phyloP scores from a whole-genome alignment of 2,797 vertebrate genomes.

The Hoplostethus atlanticus region DNA sequence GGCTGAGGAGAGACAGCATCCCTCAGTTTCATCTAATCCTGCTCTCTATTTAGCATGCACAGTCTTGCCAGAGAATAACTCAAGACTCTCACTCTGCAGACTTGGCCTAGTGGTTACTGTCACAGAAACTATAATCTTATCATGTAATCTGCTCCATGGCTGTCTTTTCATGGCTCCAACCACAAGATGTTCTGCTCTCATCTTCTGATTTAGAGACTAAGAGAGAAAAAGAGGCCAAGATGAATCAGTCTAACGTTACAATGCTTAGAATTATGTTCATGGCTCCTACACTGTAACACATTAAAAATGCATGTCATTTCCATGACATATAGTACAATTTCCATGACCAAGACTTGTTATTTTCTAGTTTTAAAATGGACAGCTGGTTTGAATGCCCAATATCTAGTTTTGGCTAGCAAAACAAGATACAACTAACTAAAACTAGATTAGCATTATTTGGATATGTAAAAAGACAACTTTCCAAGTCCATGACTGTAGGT shows the following conservation, averaged over 20 bases:
- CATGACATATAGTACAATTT: no score
- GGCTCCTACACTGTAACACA: neutral
- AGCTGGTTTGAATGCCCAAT: no score
- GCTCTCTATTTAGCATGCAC: constrained; percentile 37
- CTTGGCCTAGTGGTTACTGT: constrained; percentile 26
- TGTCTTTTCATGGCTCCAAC: constrained; percentile 22
- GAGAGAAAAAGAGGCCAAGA: neutral
- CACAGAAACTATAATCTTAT: constrained; percentile 57
- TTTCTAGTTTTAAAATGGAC: no score
- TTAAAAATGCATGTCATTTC: no score
- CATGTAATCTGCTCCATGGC: constrained; percentile 24
- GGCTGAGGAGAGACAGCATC: constrained; percentile 11
- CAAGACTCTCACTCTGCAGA: neutral
- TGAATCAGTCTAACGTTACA: neutral
- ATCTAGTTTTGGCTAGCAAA: no score
- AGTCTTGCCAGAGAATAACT: constrained; percentile 21
- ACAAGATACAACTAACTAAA: no score
- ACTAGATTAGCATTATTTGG: no score
- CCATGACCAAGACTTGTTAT: no score
- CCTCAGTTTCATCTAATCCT: constrained; percentile 27
- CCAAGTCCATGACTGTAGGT: neutral
- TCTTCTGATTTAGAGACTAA: neutral
- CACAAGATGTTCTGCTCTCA: neutral
- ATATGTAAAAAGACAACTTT: no score
- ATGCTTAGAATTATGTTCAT: neutral